phyloP scores from a whole-genome alignment of 2,797 vertebrate species.

The Pipistrellus pygmaeus region DNA sequence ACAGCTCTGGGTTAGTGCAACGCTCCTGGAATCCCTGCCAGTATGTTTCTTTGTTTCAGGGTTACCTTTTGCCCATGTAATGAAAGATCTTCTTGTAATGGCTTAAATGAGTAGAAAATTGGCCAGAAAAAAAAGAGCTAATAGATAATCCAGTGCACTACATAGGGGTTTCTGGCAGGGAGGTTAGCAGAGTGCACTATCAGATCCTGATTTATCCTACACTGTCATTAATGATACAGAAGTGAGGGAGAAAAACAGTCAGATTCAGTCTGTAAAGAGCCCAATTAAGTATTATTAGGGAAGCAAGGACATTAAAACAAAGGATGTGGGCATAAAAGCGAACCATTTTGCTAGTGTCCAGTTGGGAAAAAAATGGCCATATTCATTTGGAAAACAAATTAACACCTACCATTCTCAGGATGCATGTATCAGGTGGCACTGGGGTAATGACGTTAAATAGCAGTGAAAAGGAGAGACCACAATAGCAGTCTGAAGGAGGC shows the following conservation, averaged over 20 bases:
- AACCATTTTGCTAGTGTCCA: conserved; percentile 17
- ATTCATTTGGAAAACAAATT: conserved; percentile 58
- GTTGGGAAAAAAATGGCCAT: not conserved
- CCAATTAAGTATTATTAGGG: conserved; percentile 40
- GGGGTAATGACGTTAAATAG: not conserved
- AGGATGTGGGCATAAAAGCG: not conserved
- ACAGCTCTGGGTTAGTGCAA: not conserved
- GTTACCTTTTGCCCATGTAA: conserved; percentile 43
- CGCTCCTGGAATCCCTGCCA: not conserved
- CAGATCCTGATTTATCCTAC: conserved; percentile 40
- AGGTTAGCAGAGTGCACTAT: conserved; percentile 36
- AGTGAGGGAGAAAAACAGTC: conserved; percentile 17
- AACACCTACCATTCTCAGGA: conserved; percentile 19
- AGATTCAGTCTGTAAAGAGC: conserved; percentile 1
- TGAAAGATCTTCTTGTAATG: conserved; percentile 50
- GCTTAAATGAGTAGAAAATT: conserved; percentile 57
- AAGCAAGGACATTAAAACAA: conserved; percentile 59
- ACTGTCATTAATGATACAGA: conserved; percentile 56
- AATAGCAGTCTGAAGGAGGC: conserved; percentile 9
- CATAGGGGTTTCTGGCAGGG: not conserved
- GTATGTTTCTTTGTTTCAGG: conserved; percentile 6
- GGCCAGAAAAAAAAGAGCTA: conserved; percentile 19
- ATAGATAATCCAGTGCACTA: conserved; percentile 9
- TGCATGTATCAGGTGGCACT: not conserved
- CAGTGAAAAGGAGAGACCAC: not conserved